phyloP scores from a whole-genome alignment of 2,888 invertebrate species.

The Chaetogeoica ovagalla region DNA sequence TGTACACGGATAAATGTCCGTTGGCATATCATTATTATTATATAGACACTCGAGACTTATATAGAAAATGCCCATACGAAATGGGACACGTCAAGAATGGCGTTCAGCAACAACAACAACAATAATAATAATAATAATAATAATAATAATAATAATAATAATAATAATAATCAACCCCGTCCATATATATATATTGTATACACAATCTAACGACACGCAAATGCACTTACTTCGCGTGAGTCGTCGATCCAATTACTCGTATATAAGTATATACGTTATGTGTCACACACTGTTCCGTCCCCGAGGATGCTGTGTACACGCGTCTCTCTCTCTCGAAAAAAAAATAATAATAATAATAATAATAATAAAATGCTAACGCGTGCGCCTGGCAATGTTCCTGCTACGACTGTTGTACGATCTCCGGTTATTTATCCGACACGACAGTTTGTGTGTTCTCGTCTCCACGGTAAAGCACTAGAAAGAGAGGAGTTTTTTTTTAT shows the following conservation, averaged over 20 bases:
- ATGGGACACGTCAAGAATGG: conserved; percentile 42
- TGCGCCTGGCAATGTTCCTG: conserved; percentile 48
- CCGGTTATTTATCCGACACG: conserved; percentile 1
- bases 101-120: not conserved
- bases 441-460: not conserved
- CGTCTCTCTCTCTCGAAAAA: not conserved
- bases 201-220: conserved; percentile 36
- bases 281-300: not conserved
- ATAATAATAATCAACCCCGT: conserved; percentile 5
- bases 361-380: conserved; percentile 28
- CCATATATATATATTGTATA: not conserved
- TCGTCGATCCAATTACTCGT: conserved; percentile 33
- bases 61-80: conserved; percentile 19
- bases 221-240: conserved; percentile 42
- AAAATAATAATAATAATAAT: too few species aligned
- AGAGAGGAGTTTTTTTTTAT: too few species aligned
- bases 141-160: too few species aligned
- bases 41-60: conserved; percentile 25
- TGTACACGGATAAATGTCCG: conserved; percentile 19
- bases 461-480: too few species aligned
- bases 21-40: conserved; percentile 11
- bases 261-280: too few species aligned
- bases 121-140: not conserved
- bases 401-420: not conserved
- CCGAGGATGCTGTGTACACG: conserved; percentile 8